A percentile compares a stretch with the other conserved stretches of the same genome.
Evolutionary conservation across 2,888 invertebrate species (phyloP).

Genomic region (Scaptomyza tumidula): DNA sequence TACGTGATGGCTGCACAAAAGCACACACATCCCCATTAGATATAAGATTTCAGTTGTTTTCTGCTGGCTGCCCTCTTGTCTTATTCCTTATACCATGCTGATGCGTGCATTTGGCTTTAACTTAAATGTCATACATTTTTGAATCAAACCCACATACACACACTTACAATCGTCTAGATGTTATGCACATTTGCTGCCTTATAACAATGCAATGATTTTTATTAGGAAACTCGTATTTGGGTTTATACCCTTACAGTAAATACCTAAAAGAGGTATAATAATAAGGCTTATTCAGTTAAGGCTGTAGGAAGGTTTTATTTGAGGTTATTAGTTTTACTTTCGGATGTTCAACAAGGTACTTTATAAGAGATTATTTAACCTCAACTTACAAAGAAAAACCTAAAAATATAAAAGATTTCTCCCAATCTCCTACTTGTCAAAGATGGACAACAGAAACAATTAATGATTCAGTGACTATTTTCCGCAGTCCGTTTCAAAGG

Average conservation of each 20-base stretch:
- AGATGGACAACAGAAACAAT: no score
- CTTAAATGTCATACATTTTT: constrained; percentile 65
- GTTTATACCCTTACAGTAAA: constrained; percentile 6
- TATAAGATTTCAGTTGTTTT: constrained; percentile 67
- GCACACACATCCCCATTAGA: constrained; percentile 63
- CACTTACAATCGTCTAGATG: constrained; percentile 9
- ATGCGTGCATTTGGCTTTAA: constrained; percentile 73
- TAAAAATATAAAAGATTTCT: no score
- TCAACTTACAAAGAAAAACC: no score
- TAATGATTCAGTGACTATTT: no score
- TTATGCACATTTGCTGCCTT: constrained; percentile 15
- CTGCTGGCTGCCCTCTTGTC: constrained; percentile 42
- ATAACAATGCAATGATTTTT: constrained; percentile 52
- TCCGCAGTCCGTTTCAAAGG: no score
- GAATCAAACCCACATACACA: constrained; percentile 39
- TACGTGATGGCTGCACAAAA: constrained; percentile 74
- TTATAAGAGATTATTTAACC: no score
- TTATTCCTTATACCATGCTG: constrained; percentile 14
- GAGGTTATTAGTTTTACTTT: no score
- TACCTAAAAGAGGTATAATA: constrained; percentile 1
- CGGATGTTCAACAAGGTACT: no score
- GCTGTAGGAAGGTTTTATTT: not conserved
- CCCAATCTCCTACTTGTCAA: no score
- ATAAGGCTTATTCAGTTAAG: not conserved
- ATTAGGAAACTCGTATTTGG: constrained; percentile 16